Evolutionary conservation across 2,888 invertebrate genomes (phyloP), one percentile per base, ranked within the genome.

Genomic region (Sarcophaga subvicina): DNA sequence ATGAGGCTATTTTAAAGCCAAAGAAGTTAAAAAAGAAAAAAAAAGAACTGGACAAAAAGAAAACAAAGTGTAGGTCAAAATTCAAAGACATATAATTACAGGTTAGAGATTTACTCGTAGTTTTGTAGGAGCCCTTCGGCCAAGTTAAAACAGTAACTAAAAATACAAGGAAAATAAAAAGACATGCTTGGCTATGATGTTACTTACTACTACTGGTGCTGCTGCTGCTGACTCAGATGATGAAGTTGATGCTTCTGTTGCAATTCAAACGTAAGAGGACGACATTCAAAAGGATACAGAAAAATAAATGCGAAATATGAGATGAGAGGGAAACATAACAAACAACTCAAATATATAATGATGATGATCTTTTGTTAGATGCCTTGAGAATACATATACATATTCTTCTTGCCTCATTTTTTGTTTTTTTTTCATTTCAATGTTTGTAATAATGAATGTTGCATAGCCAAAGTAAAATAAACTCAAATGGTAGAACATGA

Each of bases 71-170:
- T 88, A 86, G 88, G 88, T 89, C 89, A 89, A 87, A 88, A 89
- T 87, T 90, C 90, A 91, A 91, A 92, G 90, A 90, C 88, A 89
- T 89, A 89, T 92, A 92, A 91, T 91, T 92, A 91, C 89, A 90
- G 91, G 91, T 90, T 90, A 88, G 89, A 87, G 87, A 77, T 59
- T 80, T 80, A 69, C 37, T 37, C 37, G 37, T 37, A 37, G 37
- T 60, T 72, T 76, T 76, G 79, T 79, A 81, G 71, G 84, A 84
- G 81, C 84, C 79, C 86, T 79, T 79, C 54, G 67, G 87, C 79
- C 75, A 82, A 73, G 72, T 70, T 70, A 27, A 75, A 59, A 75
- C 63, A 79, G 69, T 72, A 80, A 81, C 75, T 62, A 47, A 47
- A 70, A 70, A 37, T 37, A 37, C 17, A 47, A 14, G 25, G 27